Conservation (phyloP, 2,888 invertebrate species). For the Ctena decussata region DNA sequence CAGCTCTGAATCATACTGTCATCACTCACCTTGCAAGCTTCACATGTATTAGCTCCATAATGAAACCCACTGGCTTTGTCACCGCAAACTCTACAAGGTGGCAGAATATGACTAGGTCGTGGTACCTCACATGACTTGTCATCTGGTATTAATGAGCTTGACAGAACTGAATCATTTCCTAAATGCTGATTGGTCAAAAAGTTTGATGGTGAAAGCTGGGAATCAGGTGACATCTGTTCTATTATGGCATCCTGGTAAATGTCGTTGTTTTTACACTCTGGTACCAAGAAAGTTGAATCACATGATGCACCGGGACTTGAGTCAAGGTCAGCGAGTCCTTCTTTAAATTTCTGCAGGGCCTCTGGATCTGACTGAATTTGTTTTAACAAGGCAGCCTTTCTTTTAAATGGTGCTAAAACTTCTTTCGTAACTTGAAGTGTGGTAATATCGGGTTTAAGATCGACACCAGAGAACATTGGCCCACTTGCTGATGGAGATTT, state of each 20-base stretch:
- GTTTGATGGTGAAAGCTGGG: not conserved
- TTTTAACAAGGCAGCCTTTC: not conserved
- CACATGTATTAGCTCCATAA: conserved; percentile 82
- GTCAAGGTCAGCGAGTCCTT: not conserved
- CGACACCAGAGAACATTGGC: not conserved
- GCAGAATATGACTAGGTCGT: conserved; percentile 53
- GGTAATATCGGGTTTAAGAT: not conserved
- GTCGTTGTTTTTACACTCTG: not conserved
- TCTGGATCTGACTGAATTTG: not conserved
- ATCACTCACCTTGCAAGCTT: conserved; percentile 80
- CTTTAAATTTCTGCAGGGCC: not conserved
- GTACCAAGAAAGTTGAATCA: not conserved
- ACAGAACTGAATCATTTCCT: not conserved
- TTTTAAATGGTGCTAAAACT: not conserved
- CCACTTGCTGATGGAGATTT: not conserved
- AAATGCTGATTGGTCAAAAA: not conserved
- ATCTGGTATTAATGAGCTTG: not conserved
- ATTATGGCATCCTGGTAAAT: not conserved
- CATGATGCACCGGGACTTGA: not conserved
- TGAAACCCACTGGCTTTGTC: conserved; percentile 81
- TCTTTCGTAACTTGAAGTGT: not conserved
- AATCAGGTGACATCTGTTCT: not conserved
- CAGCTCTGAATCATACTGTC: no score
- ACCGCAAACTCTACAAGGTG: conserved; percentile 80
- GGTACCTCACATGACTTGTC: not conserved